Percentiles rank a stretch among this genome's conserved stretches.
These are phyloP conservation scores for Euborellia annulipes DNA, from an alignment of 1,140 invertebrate species.

Conservation along the genomic window DNA sequence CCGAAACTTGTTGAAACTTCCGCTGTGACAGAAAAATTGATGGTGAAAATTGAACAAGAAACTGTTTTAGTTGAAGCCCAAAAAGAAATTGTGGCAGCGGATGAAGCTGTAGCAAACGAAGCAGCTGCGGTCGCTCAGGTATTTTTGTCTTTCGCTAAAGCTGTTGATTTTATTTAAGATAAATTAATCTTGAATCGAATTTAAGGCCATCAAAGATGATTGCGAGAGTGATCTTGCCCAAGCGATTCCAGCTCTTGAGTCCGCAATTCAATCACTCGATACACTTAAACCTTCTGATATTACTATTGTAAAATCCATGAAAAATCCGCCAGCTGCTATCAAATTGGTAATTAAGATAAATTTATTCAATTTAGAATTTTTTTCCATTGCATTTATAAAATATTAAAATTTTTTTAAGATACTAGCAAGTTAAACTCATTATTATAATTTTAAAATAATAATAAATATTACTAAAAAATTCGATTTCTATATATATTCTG, in stretches of 20 bases:
- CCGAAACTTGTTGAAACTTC: constrained; percentile 83
- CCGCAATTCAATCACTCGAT: constrained; percentile 72
- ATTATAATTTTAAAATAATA: no score
- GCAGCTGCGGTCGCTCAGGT: constrained; percentile 28
- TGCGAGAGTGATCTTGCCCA: constrained; percentile 93
- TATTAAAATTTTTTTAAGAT: no score
- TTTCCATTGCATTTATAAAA: no score
- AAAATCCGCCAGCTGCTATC: constrained; percentile 85
- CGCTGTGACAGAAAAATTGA: constrained; percentile 79
- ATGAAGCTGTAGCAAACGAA: constrained; percentile 91
- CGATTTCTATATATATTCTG: no score
- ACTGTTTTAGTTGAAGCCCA: constrained; percentile 92
- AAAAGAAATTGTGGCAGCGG: constrained; percentile 89
- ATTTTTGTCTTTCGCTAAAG: no score
- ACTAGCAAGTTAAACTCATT: no score
- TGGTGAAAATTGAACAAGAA: constrained; percentile 97
- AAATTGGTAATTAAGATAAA: constrained; percentile 60
- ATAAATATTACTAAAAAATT: no score
- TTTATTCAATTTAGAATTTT: no score
- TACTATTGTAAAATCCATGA: constrained; percentile 91
- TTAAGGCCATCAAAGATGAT: constrained; percentile 95
- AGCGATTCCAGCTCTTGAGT: constrained; percentile 86
- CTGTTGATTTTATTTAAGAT: no score
- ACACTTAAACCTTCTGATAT: constrained; percentile 89
- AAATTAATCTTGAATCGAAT: no score